These are phyloP conservation scores for Callorhinus ursinus DNA, from an alignment of 2,113 vertebrate genomes.

Conservation along the genomic window DNA sequence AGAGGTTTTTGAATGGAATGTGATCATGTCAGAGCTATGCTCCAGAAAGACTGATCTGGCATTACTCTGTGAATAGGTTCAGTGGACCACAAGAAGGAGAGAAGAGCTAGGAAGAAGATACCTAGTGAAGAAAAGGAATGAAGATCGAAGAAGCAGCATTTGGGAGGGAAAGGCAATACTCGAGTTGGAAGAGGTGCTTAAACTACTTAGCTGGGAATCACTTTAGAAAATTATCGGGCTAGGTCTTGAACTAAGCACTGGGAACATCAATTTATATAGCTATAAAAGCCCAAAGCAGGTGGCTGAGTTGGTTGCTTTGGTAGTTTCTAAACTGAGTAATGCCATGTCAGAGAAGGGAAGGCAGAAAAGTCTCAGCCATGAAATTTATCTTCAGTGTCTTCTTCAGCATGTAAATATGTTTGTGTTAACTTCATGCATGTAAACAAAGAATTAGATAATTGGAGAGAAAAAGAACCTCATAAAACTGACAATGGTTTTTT, in stretches of 20 bases:
- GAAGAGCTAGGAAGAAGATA: not conserved
- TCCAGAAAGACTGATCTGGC: not conserved
- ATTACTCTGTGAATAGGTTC: not conserved
- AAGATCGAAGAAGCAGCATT: not conserved
- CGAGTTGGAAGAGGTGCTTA: not conserved
- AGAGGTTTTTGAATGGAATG: not conserved
- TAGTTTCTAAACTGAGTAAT: conserved; percentile 71
- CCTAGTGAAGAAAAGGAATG: not conserved
- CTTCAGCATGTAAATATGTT: conserved; percentile 33
- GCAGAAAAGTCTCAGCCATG: not conserved
- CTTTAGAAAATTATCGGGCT: conserved; percentile 70
- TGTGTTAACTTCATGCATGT: conserved; percentile 49
- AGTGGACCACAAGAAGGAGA: not conserved
- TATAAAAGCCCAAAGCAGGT: conserved; percentile 70
- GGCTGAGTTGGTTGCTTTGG: conserved; percentile 57
- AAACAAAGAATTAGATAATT: conserved; percentile 18
- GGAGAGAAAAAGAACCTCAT: not conserved
- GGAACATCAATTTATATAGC: conserved; percentile 65
- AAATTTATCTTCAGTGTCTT: conserved; percentile 60
- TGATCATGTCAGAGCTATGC: not conserved
- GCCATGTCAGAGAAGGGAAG: conserved; percentile 58
- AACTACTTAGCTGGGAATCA: not conserved
- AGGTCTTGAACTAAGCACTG: conserved; percentile 66
- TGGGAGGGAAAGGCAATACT: not conserved
- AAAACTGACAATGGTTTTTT: not conserved